phyloP scores from a whole-genome alignment of 1,140 invertebrate species.

The Ephestia elutella region DNA sequence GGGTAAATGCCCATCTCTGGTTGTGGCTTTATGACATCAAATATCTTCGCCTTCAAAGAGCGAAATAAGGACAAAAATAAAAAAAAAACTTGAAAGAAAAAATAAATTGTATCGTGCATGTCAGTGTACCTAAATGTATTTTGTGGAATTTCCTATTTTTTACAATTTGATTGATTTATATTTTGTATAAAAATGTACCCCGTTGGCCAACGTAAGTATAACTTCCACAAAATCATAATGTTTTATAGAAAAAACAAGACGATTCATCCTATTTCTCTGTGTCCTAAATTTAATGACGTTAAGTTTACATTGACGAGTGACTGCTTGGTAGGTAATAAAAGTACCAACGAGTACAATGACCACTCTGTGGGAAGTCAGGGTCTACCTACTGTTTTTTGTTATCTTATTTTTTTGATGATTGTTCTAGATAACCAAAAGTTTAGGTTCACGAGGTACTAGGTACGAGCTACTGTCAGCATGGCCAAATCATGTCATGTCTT shows the following conservation, averaged over 20 bases:
- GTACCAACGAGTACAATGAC: constrained; percentile 22
- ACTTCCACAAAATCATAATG: constrained; percentile 18
- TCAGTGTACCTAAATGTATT: constrained; percentile 8
- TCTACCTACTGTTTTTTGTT: not conserved
- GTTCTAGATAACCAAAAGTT: not conserved
- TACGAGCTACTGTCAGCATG: not conserved
- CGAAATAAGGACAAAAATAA: not conserved
- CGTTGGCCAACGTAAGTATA: constrained; percentile 68
- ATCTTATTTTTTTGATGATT: not conserved
- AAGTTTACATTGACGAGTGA: not conserved
- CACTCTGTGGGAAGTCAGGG: not conserved
- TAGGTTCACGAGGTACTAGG: not conserved
- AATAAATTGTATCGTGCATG: not conserved
- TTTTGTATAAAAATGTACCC: constrained; percentile 56
- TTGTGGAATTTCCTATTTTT: constrained; percentile 33
- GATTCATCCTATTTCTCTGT: not conserved
- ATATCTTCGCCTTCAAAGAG: not conserved
- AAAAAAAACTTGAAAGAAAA: too few species aligned
- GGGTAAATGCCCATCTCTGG: too few species aligned
- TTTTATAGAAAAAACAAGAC: not conserved
- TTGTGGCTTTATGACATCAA: not conserved
- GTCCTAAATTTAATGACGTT: constrained; percentile 2
- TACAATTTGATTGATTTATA: not conserved
- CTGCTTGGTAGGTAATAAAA: constrained; percentile 15
- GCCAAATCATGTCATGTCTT: not conserved